These are phyloP conservation scores for Laothoe populi DNA, from an alignment of 2,888 invertebrate species.

Conservation along the genomic window DNA sequence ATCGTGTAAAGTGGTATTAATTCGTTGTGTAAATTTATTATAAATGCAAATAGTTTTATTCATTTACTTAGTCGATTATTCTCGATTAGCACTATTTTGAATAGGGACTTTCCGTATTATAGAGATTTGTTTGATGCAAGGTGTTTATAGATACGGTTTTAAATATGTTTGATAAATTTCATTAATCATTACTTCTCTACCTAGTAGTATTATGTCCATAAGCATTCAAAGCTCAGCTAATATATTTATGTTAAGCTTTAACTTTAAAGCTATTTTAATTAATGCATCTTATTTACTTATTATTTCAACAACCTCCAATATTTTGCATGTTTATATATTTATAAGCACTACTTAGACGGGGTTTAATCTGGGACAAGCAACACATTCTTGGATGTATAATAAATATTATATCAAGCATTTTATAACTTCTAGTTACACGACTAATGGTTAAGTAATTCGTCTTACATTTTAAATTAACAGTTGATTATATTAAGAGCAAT, in stretches of 20 bases:
- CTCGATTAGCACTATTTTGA: background rate
- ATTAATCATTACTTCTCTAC: background rate
- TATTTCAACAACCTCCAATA: background rate
- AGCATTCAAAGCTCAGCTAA: slow-evolving; percentile 27
- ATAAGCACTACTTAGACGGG: slow-evolving; percentile 54
- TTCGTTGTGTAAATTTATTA: slow-evolving; percentile 9
- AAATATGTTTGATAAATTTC: background rate
- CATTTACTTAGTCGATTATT: slow-evolving; percentile 6
- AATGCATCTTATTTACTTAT: slow-evolving; percentile 27
- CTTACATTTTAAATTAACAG: slow-evolving; percentile 38
- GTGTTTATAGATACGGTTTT: background rate
- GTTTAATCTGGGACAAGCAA: slow-evolving; percentile 59
- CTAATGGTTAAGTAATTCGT: slow-evolving; percentile 34
- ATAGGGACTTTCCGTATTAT: background rate
- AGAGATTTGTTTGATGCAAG: background rate
- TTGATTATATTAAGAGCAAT: slow-evolving; percentile 53
- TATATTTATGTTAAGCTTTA: slow-evolving; percentile 25
- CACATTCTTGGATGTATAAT: slow-evolving; percentile 65
- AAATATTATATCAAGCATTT: slow-evolving; percentile 51
- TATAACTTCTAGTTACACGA: slow-evolving; percentile 42
- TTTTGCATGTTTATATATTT: slow-evolving; percentile 27
- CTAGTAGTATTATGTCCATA: background rate
- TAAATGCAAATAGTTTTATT: slow-evolving; percentile 19
- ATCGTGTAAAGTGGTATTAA: slow-evolving; percentile 12
- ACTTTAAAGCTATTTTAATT: slow-evolving; percentile 31